These are phyloP conservation scores for Mormyrops attenuatus DNA, from an alignment of 2,797 vertebrate species.

Conservation along the genomic window DNA sequence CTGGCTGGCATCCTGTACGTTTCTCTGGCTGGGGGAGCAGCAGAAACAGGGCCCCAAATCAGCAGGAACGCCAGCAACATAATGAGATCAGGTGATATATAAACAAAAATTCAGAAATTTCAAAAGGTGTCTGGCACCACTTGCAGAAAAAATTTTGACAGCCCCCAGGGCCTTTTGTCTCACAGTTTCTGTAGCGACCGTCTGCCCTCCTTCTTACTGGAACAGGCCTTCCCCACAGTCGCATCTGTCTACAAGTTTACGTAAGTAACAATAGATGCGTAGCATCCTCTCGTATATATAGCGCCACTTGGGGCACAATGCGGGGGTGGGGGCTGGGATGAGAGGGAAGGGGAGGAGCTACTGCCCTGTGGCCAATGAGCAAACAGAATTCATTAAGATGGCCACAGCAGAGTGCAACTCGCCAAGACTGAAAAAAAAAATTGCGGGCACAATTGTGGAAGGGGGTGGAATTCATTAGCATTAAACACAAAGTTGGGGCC, in stretches of 20 bases:
- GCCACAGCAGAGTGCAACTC: conserved; percentile 70
- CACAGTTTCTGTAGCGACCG: conserved; percentile 34
- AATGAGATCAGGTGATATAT: conserved; percentile 17
- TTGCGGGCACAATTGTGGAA: conserved; percentile 36
- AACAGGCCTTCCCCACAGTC: conserved; percentile 44
- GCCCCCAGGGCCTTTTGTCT: conserved; percentile 27
- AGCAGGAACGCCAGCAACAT: conserved; percentile 40
- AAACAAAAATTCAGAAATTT: neutral
- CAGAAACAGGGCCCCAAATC: conserved; percentile 43
- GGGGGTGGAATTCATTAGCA: conserved; percentile 64
- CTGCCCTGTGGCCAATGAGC: conserved; percentile 73
- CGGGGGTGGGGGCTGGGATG: conserved; percentile 44
- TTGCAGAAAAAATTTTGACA: neutral
- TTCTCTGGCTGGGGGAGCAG: conserved; percentile 65
- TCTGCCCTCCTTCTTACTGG: conserved; percentile 52
- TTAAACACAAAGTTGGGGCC: conserved; percentile 36
- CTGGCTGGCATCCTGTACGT: conserved; percentile 76
- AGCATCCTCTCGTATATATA: conserved; percentile 73
- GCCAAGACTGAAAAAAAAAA: conserved; percentile 65
- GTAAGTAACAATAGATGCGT: conserved; percentile 63
- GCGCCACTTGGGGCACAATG: conserved; percentile 57
- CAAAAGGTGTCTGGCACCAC: neutral
- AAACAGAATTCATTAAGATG: conserved; percentile 88
- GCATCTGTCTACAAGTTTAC: conserved; percentile 64
- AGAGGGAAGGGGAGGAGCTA: conserved; percentile 45